Percentiles rank a stretch among this genome's conserved stretches.
Conservation (phyloP, 2,113 vertebrate species). For the Chaetodon trifascialis region DNA sequence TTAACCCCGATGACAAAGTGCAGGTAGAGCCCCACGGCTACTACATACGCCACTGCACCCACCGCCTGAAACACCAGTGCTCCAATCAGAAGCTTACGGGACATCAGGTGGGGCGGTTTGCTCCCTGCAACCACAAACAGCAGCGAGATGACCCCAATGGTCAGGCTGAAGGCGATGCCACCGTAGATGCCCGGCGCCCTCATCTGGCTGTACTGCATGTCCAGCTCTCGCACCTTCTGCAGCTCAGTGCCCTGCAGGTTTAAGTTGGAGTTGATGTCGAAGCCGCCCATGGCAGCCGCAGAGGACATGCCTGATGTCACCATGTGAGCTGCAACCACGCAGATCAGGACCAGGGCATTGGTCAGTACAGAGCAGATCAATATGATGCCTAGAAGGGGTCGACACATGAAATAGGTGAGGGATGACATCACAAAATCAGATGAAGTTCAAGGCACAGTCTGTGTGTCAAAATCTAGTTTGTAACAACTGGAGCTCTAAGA, state of each 20-base stretch:
- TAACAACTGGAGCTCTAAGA: no score
- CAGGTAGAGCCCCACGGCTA: constrained; percentile 88
- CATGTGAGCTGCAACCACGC: constrained; percentile 85
- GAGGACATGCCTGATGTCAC: constrained; percentile 84
- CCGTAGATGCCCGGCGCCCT: constrained; percentile 90
- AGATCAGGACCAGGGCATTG: constrained; percentile 87
- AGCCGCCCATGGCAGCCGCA: constrained; percentile 78
- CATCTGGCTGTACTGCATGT: constrained; percentile 91
- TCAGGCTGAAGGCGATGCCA: constrained; percentile 86
- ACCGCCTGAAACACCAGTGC: constrained; percentile 86
- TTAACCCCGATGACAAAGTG: constrained; percentile 88
- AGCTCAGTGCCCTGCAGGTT: constrained; percentile 91
- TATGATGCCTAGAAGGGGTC: constrained; percentile 81
- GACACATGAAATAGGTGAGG: neutral
- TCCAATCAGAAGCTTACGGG: constrained; percentile 75
- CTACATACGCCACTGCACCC: constrained; percentile 80
- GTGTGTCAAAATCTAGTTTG: neutral
- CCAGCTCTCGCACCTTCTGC: constrained; percentile 85
- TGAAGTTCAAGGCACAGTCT: neutral
- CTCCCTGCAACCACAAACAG: constrained; percentile 86
- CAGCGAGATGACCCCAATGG: constrained; percentile 81
- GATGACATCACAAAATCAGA: neutral
- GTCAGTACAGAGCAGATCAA: constrained; percentile 85
- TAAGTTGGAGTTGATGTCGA: constrained; percentile 84
- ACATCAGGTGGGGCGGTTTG: constrained; percentile 84